Evolutionary conservation across 2,797 vertebrate species (phyloP).

Genomic region (Myotis findleyi): DNA sequence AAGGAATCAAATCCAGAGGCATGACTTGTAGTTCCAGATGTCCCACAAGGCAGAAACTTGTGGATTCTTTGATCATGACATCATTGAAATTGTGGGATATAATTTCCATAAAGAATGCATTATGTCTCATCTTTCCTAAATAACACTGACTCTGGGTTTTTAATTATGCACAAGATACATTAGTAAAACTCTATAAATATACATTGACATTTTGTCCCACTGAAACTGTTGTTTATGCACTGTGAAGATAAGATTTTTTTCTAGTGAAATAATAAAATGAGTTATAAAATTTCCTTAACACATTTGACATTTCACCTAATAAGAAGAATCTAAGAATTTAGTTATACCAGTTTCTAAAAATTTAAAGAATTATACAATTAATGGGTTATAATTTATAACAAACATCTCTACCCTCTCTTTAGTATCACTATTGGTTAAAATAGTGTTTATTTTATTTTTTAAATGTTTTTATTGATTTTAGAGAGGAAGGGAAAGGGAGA

Average conservation of each 20-base stretch:
- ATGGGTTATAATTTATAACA: neutral
- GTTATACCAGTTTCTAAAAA: neutral
- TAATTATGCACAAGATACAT: slow-evolving; percentile 1
- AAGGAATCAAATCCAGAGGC: slow-evolving; percentile 21
- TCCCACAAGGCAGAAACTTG: neutral
- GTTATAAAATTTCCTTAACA: neutral
- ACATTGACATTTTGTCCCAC: neutral
- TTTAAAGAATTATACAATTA: slow-evolving; percentile 1
- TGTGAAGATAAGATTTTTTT: slow-evolving; percentile 46
- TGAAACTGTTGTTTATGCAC: neutral
- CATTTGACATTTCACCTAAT: neutral
- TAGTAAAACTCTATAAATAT: neutral
- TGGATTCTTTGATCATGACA: neutral
- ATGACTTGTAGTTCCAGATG: slow-evolving; percentile 4
- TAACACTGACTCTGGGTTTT: neutral
- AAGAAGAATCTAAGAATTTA: neutral
- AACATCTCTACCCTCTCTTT: neutral
- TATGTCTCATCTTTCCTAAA: slow-evolving; percentile 6
- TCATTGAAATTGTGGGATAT: neutral
- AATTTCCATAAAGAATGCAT: neutral
- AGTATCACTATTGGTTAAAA: neutral
- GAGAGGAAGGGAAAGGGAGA: too few species aligned
- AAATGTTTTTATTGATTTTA: too few species aligned
- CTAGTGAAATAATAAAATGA: neutral
- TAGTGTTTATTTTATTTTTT: too few species aligned